These are phyloP conservation scores for Bostrychus sinensis DNA, from an alignment of 2,113 vertebrate genomes.

Conservation along the genomic window DNA sequence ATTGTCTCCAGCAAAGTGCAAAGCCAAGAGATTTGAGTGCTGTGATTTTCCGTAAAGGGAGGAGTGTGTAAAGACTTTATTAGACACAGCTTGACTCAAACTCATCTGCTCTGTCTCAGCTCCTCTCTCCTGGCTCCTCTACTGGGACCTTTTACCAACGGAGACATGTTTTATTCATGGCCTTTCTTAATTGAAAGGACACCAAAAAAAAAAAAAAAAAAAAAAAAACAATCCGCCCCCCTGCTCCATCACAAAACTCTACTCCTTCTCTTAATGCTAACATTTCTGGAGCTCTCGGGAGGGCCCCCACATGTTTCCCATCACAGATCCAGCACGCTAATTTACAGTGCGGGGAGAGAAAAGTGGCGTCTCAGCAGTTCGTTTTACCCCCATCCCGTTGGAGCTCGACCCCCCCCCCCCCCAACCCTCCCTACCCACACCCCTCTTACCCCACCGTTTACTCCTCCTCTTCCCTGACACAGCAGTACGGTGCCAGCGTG, in stretches of 20 bases:
- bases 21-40: conserved; percentile 26
- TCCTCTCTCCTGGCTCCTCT: conserved; percentile 30
- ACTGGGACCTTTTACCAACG: conserved; percentile 17
- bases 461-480: conserved; percentile 65
- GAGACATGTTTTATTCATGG: conserved; percentile 41
- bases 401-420: background rate
- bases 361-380: conserved; percentile 61
- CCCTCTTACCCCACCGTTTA: conserved; percentile 1
- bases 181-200: conserved; percentile 56
- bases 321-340: conserved; percentile 59
- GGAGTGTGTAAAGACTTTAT: conserved; percentile 35
- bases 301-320: conserved; percentile 67
- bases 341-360: conserved; percentile 69
- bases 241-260: conserved; percentile 27
- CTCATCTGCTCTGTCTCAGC: conserved; percentile 48
- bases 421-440: conserved; percentile 2
- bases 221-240: no score
- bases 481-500: conserved; percentile 60
- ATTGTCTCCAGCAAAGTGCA: conserved; percentile 49
- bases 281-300: conserved; percentile 37
- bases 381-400: conserved; percentile 6
- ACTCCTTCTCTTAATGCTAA: conserved; percentile 12
- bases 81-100: conserved; percentile 43
- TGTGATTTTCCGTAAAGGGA: conserved; percentile 27
- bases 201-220: no score